Percentiles rank a stretch among this genome's conserved stretches.
Conservation (phyloP, 1,140 invertebrate species). For the Panulirus ornatus region DNA sequence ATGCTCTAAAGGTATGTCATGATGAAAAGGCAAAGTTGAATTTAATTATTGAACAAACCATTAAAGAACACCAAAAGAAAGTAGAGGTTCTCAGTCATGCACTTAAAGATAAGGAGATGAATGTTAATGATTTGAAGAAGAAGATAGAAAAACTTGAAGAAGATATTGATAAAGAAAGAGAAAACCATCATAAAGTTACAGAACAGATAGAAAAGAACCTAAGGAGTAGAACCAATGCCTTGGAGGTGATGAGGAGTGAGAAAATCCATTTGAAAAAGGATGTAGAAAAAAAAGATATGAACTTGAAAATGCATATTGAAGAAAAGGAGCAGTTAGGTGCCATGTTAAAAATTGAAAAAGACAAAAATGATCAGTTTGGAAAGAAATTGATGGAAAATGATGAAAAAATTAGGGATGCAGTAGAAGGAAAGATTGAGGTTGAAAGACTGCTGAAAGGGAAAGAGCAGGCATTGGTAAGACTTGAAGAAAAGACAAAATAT, state of each 20-base stretch:
- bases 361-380: neutral
- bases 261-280: neutral
- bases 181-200: neutral
- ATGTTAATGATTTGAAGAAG: neutral
- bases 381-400: neutral
- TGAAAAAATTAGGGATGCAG: neutral
- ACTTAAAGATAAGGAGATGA: neutral
- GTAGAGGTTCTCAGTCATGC: neutral
- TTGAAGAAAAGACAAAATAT: neutral
- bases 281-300: neutral
- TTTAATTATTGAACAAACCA: neutral
- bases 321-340: neutral
- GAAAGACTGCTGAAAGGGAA: neutral
- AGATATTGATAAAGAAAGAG: neutral
- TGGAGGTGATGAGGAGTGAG: neutral
- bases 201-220: neutral
- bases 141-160: slow-evolving; percentile 8
- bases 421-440: neutral
- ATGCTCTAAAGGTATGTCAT: neutral
- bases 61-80: too few relatives aligned
- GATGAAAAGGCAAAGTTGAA: neutral
- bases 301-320: neutral
- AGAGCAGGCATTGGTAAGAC: neutral
- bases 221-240: neutral
- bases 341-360: neutral